Evolutionary conservation across 2,797 vertebrate genomes (phyloP).

Genomic region (Rhincodon typus): DNA sequence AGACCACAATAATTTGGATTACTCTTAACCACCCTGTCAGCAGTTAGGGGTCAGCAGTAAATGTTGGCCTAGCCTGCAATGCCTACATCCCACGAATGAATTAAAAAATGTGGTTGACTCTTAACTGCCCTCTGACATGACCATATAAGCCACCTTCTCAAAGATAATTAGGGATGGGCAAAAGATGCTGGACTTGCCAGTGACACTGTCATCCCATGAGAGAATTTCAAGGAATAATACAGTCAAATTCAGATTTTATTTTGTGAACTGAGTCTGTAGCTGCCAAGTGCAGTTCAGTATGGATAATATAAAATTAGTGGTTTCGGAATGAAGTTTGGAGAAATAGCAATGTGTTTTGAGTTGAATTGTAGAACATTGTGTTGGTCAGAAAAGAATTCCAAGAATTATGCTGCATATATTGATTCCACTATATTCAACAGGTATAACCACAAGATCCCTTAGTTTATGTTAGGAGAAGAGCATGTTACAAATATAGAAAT

Average conservation of each 20-base stretch:
- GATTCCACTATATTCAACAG: neutral
- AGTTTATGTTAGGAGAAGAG: neutral
- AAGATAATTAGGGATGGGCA: no score
- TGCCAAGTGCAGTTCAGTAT: neutral
- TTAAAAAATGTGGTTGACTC: no score
- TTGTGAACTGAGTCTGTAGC: neutral
- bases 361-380: neutral
- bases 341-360: neutral
- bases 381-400: neutral
- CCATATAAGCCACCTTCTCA: no score
- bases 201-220: no score
- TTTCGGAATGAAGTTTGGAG: neutral
- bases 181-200: no score
- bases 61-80: no score
- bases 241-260: neutral
- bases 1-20: no score
- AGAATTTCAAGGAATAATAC: neutral
- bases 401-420: neutral
- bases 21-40: no score
- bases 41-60: no score
- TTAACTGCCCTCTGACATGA: no score
- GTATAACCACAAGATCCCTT: neutral
- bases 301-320: neutral
- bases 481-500: neutral
- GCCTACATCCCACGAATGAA: no score